These are phyloP conservation scores for Plotosus lineatus DNA, from an alignment of 2,113 vertebrate genomes.

Conservation along the genomic window DNA sequence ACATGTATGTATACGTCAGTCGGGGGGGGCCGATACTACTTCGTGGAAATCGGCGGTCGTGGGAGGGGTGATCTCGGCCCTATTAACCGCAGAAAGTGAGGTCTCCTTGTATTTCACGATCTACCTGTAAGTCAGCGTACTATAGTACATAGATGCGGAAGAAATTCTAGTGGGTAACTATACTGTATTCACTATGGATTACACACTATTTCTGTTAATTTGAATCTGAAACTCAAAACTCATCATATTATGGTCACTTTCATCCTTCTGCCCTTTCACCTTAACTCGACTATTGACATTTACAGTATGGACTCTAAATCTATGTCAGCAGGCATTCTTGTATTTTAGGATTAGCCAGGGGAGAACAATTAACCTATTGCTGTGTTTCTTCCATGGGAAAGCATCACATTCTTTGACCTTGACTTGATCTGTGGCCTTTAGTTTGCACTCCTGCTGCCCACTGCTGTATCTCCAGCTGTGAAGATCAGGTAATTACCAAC, in stretches of 20 bases:
- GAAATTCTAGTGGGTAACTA: too few relatives aligned
- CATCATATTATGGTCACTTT: not conserved
- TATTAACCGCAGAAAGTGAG: too few relatives aligned
- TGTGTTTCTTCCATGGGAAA: not conserved
- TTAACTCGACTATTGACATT: not conserved
- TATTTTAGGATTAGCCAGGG: constrained; percentile 32
- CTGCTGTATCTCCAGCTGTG: constrained; percentile 18
- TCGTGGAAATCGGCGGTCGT: too few relatives aligned
- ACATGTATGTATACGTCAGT: too few relatives aligned
- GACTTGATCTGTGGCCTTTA: not conserved
- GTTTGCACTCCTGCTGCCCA: not conserved
- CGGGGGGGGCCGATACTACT: too few relatives aligned
- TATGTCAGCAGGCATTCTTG: constrained; percentile 14
- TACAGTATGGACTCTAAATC: constrained; percentile 23
- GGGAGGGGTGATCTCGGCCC: too few relatives aligned
- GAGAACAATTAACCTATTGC: constrained; percentile 21
- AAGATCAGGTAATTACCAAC: constrained; percentile 24
- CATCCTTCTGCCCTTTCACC: not conserved
- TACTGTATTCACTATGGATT: not conserved
- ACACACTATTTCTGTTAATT: not conserved
- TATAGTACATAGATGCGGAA: not conserved
- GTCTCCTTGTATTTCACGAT: too few relatives aligned
- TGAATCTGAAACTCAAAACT: not conserved
- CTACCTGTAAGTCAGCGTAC: not conserved
- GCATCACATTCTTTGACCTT: constrained; percentile 34